Percentiles rank a stretch among this genome's conserved stretches.
These are phyloP conservation scores for Oreochromis grahami DNA, from an alignment of 2,797 vertebrate species.

Conservation along the genomic window DNA sequence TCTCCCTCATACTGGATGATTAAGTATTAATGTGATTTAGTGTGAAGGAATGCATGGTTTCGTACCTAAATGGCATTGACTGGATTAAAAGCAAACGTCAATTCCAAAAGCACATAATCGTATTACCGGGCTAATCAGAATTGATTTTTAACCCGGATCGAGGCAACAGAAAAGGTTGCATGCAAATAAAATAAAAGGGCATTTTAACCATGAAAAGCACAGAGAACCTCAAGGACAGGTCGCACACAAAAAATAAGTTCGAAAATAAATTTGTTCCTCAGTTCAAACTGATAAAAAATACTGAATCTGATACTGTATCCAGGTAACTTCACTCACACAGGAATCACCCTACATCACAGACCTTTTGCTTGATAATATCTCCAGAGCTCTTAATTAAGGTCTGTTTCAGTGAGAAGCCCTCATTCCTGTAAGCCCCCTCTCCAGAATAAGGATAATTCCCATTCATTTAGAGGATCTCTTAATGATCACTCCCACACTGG, in stretches of 20 bases:
- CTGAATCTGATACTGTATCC: neutral
- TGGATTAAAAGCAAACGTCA: constrained; percentile 72
- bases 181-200: constrained; percentile 49
- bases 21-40: constrained; percentile 73
- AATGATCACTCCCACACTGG: constrained; percentile 76
- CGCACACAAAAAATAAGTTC: constrained; percentile 25
- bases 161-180: constrained; percentile 46
- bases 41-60: constrained; percentile 69
- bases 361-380: constrained; percentile 31
- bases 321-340: neutral
- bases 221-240: constrained; percentile 20
- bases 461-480: constrained; percentile 68
- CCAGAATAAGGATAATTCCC: constrained; percentile 69
- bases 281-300: neutral
- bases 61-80: constrained; percentile 73
- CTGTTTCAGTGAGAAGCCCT: constrained; percentile 55
- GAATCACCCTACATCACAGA: constrained; percentile 7
- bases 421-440: constrained; percentile 57
- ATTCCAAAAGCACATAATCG: constrained; percentile 74
- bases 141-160: constrained; percentile 61
- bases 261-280: neutral
- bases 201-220: constrained; percentile 29
- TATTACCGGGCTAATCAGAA: constrained; percentile 73
- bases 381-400: constrained; percentile 68
- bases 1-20: constrained; percentile 59